Evolutionary conservation across 2,888 invertebrate species (phyloP), one percentile per base, ranked within the genome.

Genomic region (Tillus elongatus): DNA sequence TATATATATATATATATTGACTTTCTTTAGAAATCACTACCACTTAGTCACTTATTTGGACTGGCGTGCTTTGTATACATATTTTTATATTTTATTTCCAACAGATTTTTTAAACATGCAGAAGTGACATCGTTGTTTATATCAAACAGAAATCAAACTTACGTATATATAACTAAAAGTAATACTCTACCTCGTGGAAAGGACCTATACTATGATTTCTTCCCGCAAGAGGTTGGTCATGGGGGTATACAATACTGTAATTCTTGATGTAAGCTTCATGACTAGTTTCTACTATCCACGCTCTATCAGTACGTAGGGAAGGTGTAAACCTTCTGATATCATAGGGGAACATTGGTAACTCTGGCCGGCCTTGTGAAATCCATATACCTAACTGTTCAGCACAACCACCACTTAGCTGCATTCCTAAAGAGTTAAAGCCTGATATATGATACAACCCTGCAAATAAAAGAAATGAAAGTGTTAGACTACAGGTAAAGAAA

Each of bases 261-360:
- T 90, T 90, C 50, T 79, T 82, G 0, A 78, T 87, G 57, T 92
- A 92, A n/a, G 87, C 77, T 61, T 93, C 92, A 58, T 92, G 90
- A 39, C 85, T 82, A 47, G 86, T 76, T 60, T 89, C 86, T 15
- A 74, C 74, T 16, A 80, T 72, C 91, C 91, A 92, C 29, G 78
- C 70, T 3, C 69, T 67, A 47, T 86, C 77, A 1, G 72, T 72
- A 46, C 78, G 72, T 58, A 89, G 82, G 1, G 74, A 74, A 1
- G 77, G 74, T 0, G 82, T 81, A 63, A 89, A 92, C 43, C 90
- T 79, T 50, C 87, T 75, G 42, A 92, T 77, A 61, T 92, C 91
- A 60, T 85, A 90, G 12, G 75, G 72, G 57, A 84, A 88, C 86
- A 93, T 86, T 50, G 89, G 84, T 52, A 84, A 71, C 37, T 80